Evolutionary conservation across 2,888 invertebrate species (phyloP), one percentile per base, ranked within the genome.

Genomic region (Drosophila ezoana): DNA sequence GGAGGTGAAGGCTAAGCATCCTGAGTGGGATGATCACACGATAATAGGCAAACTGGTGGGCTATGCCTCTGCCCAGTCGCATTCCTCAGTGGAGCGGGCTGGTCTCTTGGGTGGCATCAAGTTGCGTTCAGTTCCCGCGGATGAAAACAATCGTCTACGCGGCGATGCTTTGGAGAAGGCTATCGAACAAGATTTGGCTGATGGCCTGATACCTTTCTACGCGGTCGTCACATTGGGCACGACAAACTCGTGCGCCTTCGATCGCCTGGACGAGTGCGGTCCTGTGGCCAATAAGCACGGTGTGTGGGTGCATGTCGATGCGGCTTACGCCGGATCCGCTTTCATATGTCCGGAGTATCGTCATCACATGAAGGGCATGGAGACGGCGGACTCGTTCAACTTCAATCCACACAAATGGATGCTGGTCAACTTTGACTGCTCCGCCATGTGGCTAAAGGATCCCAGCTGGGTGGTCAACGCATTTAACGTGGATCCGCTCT

Each of bases 401-500:
- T 98, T 99, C 90, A 99, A 99, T 91, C 99, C 99, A 0, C 99
- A 99, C 92, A 99, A 99, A 93, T 99, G 99, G 99, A 93, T 99
- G 95, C 92, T 99, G 79, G 98, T 99, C n/a, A 99, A 98, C 92
- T 99, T 99, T 87, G 99, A 99, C 92, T 99, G 99, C 91, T 99
- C 99, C 11, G 96, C 99, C 0, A 96, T 99, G 97, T 99, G 99
- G 99, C 93, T 97, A 4, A 97, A 97, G 89, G 95, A 97, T 89
- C 97, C 97, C 72, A 94, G 95, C 51, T 96, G 97, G 94, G 94
- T 99, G 59, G 96, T 98, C 0, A 96, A 98, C 87, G 98, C 99
- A 0, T 97, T 99, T 92, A 99, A 98, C 81, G 99, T 99, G 0
- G 99, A 99, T 92, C 99, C 99, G 0, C 93, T 99, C 0, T 99